Evolutionary conservation across 2,797 vertebrate genomes (phyloP).

Genomic region (Dryobates pubescens): DNA sequence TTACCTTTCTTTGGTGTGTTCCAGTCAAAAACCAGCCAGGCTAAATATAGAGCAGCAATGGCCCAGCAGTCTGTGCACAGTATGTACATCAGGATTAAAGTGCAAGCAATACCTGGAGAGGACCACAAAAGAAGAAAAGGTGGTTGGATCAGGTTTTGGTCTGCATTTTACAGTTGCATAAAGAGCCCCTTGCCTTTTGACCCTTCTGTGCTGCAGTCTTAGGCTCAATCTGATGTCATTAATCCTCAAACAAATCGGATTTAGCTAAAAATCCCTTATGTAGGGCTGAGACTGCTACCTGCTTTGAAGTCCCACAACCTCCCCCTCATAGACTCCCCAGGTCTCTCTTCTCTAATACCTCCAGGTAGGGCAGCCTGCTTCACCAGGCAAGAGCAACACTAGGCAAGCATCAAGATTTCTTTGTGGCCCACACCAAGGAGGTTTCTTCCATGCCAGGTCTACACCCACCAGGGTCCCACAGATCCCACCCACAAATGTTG

Average conservation of each 20-base stretch:
- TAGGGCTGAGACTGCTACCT: neutral
- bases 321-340: neutral
- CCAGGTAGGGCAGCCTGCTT: neutral
- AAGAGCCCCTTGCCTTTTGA: conserved; percentile 2
- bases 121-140: neutral
- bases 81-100: conserved; percentile 87
- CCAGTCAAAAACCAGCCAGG: conserved; percentile 97
- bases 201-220: neutral
- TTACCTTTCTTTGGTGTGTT: conserved; percentile 94
- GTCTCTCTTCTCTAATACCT: fast-evolving
- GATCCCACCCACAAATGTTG: neutral
- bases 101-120: conserved; percentile 84
- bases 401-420: neutral
- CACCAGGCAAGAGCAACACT: neutral
- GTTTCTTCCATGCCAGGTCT: neutral
- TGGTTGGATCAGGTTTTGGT: neutral
- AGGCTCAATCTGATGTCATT: neutral
- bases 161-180: neutral
- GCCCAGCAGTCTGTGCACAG: conserved; percentile 95
- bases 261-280: neutral
- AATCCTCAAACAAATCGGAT: neutral
- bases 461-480: neutral
- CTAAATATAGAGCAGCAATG: conserved; percentile 88
- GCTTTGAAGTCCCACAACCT: neutral
- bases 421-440: neutral